Evolutionary conservation across 2,113 vertebrate genomes (phyloP), one percentile per base, ranked within the genome.

Genomic region (Cathartes aura): DNA sequence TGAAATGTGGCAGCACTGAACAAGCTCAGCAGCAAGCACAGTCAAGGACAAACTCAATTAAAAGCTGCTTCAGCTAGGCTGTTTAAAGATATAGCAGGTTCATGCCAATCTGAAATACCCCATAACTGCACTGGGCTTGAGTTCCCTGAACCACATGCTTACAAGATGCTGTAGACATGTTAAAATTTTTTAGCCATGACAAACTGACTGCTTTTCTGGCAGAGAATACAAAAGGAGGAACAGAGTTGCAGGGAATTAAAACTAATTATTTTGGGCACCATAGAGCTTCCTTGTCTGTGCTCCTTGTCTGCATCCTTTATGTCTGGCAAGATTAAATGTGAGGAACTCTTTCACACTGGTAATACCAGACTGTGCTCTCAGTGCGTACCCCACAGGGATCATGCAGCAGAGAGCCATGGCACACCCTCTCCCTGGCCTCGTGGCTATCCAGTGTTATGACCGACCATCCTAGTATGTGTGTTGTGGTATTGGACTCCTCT

Each of bases 371-470:
- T 42, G 18, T 45, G 22, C 15, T 43, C 10, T 68, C 10, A 22
- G 17, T 63, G 16, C 5, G 0, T 27, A 29, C 8, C 10, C 53
- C 5, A 30, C 62, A 53, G 27, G 15, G 3, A 32, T 13, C 26
- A 19, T 10, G 11, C 7, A 64, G 6, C 59, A 66, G 16, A 48
- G 24, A 58, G 13, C 30, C 5, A 4, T 22, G 21, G 17, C 21
- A 52, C 4, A 19, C 7, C 3, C 23, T 14, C 7, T 58, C 15
- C n/a, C 6, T 56, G n/a, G 17, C 8, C 47, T n/a, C 3, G 1
- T 55, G 24, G 16, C 9, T 30, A 42, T 3, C 8, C 13, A 32
- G 7, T 12, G 8, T 15, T n/a, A 38, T 53, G 40, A 60, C 8
- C 10, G 5, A 47, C 20, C 38, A 22, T 15, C 16, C 16, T 40